Conservation (phyloP, 2,888 invertebrate species). For the Acrobasis suavella region DNA sequence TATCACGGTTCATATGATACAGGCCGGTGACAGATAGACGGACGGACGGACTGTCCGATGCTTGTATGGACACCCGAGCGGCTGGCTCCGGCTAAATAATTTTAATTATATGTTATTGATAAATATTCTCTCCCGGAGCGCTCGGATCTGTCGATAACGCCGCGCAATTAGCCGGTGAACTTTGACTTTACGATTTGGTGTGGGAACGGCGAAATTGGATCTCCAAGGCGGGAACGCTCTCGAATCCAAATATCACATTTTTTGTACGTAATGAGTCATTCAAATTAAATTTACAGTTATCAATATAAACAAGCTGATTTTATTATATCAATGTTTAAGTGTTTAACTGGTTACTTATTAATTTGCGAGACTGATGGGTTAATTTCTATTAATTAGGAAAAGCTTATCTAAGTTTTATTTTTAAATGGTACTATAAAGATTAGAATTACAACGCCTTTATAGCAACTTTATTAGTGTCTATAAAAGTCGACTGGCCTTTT, state of each 20-base stretch:
- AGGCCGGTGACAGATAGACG: no score
- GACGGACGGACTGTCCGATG: no score
- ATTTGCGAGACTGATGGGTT: conserved; percentile 13
- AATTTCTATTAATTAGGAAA: conserved; percentile 21
- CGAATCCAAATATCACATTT: conserved; percentile 8
- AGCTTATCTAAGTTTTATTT: conserved; percentile 13
- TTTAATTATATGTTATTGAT: conserved; percentile 82
- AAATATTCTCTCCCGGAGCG: conserved; percentile 75
- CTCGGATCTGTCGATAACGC: conserved; percentile 72
- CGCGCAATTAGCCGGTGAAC: conserved; percentile 76
- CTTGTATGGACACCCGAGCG: conserved; percentile 56
- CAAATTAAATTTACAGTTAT: not conserved
- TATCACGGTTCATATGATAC: no score
- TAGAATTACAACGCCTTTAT: conserved; percentile 16
- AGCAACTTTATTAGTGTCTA: conserved; percentile 31
- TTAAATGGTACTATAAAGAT: conserved; percentile 13
- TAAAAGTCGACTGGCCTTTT: conserved; percentile 25
- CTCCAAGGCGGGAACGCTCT: conserved; percentile 43
- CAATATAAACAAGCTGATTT: conserved; percentile 9
- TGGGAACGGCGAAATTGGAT: conserved; percentile 73
- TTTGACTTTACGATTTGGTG: conserved; percentile 76
- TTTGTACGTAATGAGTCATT: not conserved
- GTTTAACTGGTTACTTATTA: conserved; percentile 10
- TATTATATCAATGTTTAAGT: conserved; percentile 1
- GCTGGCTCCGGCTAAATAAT: conserved; percentile 70